These are phyloP conservation scores for Neoascia interrupta DNA, from an alignment of 2,888 invertebrate genomes.

Conservation along the genomic window DNA sequence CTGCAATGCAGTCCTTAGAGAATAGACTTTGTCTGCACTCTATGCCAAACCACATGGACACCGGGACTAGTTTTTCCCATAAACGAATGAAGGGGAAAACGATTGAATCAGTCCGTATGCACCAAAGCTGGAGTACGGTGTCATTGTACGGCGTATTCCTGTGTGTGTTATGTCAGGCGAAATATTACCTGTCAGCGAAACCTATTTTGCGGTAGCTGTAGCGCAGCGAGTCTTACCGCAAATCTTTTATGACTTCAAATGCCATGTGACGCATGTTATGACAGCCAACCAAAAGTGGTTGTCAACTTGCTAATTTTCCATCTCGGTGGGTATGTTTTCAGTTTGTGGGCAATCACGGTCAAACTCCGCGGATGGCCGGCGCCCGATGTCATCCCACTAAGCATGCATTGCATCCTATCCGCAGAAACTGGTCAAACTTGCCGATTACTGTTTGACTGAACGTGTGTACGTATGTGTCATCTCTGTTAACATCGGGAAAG, in stretches of 20 bases:
- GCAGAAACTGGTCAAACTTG: no score
- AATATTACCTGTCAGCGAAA: no score
- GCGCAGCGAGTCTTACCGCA: background rate
- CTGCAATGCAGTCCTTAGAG: no score
- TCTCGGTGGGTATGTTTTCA: no score
- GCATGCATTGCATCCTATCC: constrained; percentile 16
- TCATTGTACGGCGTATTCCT: background rate
- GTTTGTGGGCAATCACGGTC: background rate
- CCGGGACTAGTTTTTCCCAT: background rate
- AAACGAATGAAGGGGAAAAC: background rate
- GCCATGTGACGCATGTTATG: background rate
- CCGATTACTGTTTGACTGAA: no score
- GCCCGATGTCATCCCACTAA: background rate
- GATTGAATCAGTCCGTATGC: background rate
- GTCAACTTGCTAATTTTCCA: no score
- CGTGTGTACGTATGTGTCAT: no score
- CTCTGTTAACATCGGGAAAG: no score
- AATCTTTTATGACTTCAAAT: background rate
- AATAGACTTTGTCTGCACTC: background rate
- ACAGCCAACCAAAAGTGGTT: background rate
- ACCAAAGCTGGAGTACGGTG: no score
- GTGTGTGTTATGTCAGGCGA: background rate
- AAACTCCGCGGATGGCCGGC: background rate
- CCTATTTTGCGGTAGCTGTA: no score
- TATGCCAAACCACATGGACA: background rate